Percentiles rank a stretch among this genome's conserved stretches.
phyloP scores from a whole-genome alignment of 2,888 invertebrate species.

The Tetragonisca angustula region DNA sequence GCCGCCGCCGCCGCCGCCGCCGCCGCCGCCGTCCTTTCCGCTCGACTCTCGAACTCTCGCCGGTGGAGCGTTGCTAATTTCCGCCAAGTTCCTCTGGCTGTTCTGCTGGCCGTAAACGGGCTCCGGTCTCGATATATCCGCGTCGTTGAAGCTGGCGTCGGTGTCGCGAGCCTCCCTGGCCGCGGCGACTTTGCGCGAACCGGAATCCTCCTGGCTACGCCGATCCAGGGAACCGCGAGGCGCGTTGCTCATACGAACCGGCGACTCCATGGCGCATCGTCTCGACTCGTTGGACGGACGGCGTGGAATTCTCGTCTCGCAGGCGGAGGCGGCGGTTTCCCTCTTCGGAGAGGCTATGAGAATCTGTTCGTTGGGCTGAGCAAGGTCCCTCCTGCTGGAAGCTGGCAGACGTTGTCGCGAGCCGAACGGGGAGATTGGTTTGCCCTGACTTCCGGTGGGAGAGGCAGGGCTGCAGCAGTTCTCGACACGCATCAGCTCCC shows the following conservation, averaged over 20 bases:
- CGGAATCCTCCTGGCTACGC: constrained; percentile 27
- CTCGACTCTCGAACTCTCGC: neutral
- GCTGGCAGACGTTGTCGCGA: constrained; percentile 1
- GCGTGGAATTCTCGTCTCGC: constrained; percentile 45
- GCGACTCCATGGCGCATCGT: constrained; percentile 72
- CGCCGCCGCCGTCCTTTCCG: constrained; percentile 16
- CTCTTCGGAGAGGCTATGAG: constrained; percentile 81
- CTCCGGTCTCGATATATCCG: constrained; percentile 72
- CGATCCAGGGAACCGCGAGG: constrained; percentile 60
- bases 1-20: too few relatives aligned
- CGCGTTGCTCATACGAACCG: constrained; percentile 76
- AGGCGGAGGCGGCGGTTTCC: constrained; percentile 57
- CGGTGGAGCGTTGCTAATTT: neutral
- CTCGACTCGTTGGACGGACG: constrained; percentile 62
- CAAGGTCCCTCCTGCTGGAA: constrained; percentile 47
- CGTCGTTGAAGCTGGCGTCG: neutral
- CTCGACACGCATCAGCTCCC: neutral
- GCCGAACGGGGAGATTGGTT: constrained; percentile 8
- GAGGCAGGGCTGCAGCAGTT: neutral
- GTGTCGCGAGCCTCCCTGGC: neutral
- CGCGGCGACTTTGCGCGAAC: constrained; percentile 1
- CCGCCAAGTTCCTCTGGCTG: neutral
- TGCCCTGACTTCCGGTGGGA: constrained; percentile 17
- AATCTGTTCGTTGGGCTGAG: constrained; percentile 80
- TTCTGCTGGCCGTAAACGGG: constrained; percentile 70